Evolutionary conservation across 2,113 vertebrate genomes (phyloP).

Genomic region (Rhagologus leucostigma): DNA sequence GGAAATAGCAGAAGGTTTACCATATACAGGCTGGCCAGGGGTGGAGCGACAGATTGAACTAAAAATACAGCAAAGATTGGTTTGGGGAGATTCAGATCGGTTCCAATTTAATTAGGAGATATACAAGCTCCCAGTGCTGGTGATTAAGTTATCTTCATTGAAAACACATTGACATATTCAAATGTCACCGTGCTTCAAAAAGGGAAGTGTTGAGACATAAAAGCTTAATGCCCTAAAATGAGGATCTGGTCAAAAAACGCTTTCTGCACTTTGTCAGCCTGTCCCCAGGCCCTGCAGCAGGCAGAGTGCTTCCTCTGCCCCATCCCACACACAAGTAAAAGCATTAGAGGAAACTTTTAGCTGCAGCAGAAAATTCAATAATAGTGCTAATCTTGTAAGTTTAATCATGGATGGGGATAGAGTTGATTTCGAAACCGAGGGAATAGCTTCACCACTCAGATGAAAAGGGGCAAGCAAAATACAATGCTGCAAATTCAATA

Average conservation of each 20-base stretch:
- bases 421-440: background rate
- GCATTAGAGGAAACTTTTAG: background rate
- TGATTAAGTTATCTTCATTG: constrained; percentile 43
- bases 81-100: background rate
- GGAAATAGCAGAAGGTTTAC: constrained; percentile 56
- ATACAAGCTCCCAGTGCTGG: background rate
- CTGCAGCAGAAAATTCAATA: background rate
- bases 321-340: background rate
- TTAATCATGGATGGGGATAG: background rate
- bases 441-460: background rate
- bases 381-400: background rate
- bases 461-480: background rate
- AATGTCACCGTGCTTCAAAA: background rate
- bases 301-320: background rate
- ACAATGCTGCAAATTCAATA: background rate
- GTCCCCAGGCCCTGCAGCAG: background rate
- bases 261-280: background rate
- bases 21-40: constrained; percentile 33
- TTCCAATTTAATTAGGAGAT: constrained; percentile 26
- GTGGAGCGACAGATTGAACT: constrained; percentile 26
- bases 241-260: constrained; percentile 6
- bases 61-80: constrained; percentile 46
- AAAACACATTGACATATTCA: constrained; percentile 32
- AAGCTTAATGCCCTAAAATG: background rate
- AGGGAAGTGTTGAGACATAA: background rate